Evolutionary conservation across 1,140 invertebrate genomes (phyloP).

Genomic region (Pseudachorutes palmiensis): DNA sequence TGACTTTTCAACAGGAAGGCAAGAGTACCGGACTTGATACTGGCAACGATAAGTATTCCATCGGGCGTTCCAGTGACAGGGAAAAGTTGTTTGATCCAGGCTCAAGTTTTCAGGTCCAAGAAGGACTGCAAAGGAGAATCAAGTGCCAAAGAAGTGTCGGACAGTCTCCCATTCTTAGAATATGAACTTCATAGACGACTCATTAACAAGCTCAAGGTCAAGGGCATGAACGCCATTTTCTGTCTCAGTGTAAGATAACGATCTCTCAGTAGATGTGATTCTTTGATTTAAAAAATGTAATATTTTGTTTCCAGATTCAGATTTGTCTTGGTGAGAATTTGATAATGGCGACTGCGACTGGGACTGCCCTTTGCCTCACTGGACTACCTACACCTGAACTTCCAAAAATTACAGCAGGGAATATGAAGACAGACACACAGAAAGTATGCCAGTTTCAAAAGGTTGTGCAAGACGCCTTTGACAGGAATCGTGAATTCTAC

Average conservation of each 20-base stretch:
- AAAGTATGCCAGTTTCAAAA: constrained; percentile 57
- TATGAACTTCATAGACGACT: constrained; percentile 89
- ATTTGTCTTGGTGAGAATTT: constrained; percentile 80
- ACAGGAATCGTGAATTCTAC: constrained; percentile 59
- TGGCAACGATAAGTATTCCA: constrained; percentile 80
- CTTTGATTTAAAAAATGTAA: neutral
- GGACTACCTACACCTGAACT: constrained; percentile 29
- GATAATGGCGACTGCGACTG: constrained; percentile 77
- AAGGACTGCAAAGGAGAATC: constrained; percentile 71
- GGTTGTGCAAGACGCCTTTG: constrained; percentile 56
- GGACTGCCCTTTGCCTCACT: constrained; percentile 57
- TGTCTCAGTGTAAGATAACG: constrained; percentile 55
- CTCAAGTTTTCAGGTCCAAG: constrained; percentile 68
- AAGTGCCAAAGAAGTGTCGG: constrained; percentile 88
- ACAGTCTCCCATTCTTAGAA: constrained; percentile 85
- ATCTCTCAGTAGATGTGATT: neutral
- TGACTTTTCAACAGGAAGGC: constrained; percentile 54
- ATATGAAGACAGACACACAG: constrained; percentile 54
- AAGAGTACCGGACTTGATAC: constrained; percentile 80
- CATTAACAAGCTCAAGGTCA: constrained; percentile 81
- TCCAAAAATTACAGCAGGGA: constrained; percentile 53
- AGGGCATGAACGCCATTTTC: constrained; percentile 89
- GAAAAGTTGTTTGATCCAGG: constrained; percentile 64
- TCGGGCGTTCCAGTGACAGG: constrained; percentile 63
- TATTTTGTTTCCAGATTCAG: constrained; percentile 52